Conservation (phyloP, 2,113 vertebrate species). For the Caranx melampygus region DNA sequence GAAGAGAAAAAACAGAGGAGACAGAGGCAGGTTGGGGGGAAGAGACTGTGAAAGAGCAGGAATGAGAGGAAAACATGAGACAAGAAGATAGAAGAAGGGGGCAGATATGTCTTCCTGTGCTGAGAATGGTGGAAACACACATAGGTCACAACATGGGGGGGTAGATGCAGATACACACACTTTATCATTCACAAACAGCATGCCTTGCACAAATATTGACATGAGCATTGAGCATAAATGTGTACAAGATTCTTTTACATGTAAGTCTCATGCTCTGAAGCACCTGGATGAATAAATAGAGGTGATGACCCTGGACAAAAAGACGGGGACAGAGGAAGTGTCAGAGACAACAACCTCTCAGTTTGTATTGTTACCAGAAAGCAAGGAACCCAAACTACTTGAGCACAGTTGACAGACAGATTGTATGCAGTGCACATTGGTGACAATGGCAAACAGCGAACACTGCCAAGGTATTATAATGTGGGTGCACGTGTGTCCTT, state of each 20-base stretch:
- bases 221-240: not conserved
- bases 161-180: not conserved
- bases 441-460: conserved; percentile 30
- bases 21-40: not conserved
- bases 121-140: too few relatives aligned
- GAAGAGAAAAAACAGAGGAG: conserved; percentile 33
- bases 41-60: not conserved
- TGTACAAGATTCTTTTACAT: not conserved
- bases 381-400: conserved; percentile 35
- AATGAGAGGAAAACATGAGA: not conserved
- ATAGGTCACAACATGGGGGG: not conserved
- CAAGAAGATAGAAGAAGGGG: not conserved
- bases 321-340: conserved; percentile 12
- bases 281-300: not conserved
- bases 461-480: conserved; percentile 48
- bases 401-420: conserved; percentile 20
- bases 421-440: conserved; percentile 16
- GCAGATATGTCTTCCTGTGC: not conserved
- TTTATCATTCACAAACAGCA: not conserved
- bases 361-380: conserved; percentile 27
- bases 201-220: not conserved
- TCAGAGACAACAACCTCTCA: conserved; percentile 8
- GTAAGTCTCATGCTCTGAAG: not conserved
- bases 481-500: conserved; percentile 46
- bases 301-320: conserved; percentile 4